Base-by-base conservation (phyloP, 2,888 invertebrate genomes). In the Phyllotreta striolata region DNA sequence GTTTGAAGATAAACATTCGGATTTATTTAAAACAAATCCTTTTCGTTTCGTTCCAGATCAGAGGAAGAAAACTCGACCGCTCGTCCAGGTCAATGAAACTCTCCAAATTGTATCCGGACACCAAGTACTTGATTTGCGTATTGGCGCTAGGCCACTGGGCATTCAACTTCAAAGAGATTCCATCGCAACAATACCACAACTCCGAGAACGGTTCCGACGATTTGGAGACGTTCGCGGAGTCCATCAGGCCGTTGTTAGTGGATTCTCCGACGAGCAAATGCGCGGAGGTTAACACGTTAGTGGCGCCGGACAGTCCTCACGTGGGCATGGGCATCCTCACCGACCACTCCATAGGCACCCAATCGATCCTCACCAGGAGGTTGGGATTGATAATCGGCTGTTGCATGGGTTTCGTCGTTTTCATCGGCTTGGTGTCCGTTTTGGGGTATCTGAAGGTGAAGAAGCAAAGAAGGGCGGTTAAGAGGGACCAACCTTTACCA, bases 311-410 rank as follows among this genome's bases (percentile, higher is more conserved):
- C 63, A 86, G 88, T 49, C 79, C 86, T 58, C 88, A 89, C 14
- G 89, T 82, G 0, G 81, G 83, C 8, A 54, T 82, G 37, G 83
- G 83, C 47, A 79, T 73, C 24, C 40, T 83, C 24, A 79, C 80
- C 3, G 81, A 81, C 54, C 78, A 77, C 51, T 76, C 78, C 4
- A 66, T 77, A 55, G 86, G 87, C 46, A 87, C 91, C 47, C 88
- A 89, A 70, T 91, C 91, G 66, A 89, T 95, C 76, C 84, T 94
- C 41, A 92, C 92, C 3, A 85, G 93, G 64, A 86, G 94, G 70
- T 84, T 95, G 62, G 93, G 94, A 37, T 86, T 95, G 70, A 92
- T 94, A 73, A 90, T 95, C 61, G 94, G 94, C 56, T 91, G 92
- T 78, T 92, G 91, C 77, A 88, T 95, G 85, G 93, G 93, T 58